Percentiles rank a stretch among this genome's conserved stretches.
Evolutionary conservation across 2,888 invertebrate genomes (phyloP).

Genomic region (Drosophila macrospina): DNA sequence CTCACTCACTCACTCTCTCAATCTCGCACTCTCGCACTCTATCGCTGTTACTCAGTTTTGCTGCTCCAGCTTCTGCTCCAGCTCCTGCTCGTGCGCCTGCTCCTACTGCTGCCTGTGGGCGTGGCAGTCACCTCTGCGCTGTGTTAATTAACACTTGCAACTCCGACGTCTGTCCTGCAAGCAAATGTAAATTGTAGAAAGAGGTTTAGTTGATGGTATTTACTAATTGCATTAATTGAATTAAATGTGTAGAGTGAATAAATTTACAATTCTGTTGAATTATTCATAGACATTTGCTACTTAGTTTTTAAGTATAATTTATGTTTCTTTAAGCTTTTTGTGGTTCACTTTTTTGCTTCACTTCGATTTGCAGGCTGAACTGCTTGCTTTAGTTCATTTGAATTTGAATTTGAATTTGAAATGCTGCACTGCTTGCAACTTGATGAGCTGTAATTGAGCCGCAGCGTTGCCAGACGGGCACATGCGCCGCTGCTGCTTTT

Average conservation of each 20-base stretch:
- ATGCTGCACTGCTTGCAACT: neutral
- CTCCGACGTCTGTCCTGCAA: neutral
- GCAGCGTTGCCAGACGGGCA: constrained; percentile 19
- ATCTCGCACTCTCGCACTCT: constrained; percentile 5
- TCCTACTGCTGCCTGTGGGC: constrained; percentile 20
- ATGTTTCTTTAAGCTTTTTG: too few relatives aligned
- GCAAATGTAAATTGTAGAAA: neutral
- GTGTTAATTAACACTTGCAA: neutral
- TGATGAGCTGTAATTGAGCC: constrained; percentile 3
- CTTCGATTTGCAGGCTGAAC: too few relatives aligned
- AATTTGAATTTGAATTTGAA: neutral
- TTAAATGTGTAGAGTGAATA: too few relatives aligned
- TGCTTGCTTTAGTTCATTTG: too few relatives aligned
- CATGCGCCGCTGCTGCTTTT: constrained; percentile 5
- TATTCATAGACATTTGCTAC: too few relatives aligned
- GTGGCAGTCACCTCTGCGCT: constrained; percentile 2
- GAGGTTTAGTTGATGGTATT: neutral
- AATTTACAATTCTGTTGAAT: too few relatives aligned
- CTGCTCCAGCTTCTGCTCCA: neutral
- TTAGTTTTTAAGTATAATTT: too few relatives aligned
- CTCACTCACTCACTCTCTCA: neutral
- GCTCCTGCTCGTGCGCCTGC: constrained; percentile 15
- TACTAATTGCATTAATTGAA: too few relatives aligned
- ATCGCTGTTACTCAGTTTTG: neutral
- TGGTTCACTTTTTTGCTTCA: too few relatives aligned